Evolutionary conservation across 2,113 vertebrate species (phyloP).

Genomic region (Neodontobutis hainanensis): DNA sequence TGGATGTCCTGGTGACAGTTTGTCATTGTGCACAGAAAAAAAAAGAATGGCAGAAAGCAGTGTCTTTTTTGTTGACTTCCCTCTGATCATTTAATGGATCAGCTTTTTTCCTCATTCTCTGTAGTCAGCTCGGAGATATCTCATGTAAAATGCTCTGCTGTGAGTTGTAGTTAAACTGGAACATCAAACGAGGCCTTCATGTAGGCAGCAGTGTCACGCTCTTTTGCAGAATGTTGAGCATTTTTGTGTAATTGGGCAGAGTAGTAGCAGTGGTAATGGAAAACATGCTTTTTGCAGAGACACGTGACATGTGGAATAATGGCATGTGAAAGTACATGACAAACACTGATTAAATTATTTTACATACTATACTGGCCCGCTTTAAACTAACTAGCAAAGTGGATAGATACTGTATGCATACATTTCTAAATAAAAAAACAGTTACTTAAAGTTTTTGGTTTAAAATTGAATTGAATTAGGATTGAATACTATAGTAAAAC

Average conservation of each 20-base stretch:
- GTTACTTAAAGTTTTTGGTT: too few relatives aligned
- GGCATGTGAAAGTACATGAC: slow-evolving; percentile 2
- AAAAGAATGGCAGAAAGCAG: background rate
- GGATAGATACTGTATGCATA: too few relatives aligned
- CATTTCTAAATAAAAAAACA: too few relatives aligned
- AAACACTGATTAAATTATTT: background rate
- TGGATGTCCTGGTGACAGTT: background rate
- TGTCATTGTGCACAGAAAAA: background rate
- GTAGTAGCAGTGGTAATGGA: background rate
- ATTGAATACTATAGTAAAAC: too few relatives aligned
- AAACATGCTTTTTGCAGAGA: background rate
- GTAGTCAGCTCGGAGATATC: slow-evolving; percentile 12
- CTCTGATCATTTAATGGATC: slow-evolving; percentile 17
- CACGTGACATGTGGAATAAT: background rate
- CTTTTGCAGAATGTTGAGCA: slow-evolving; percentile 10
- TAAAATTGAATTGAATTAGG: too few relatives aligned
- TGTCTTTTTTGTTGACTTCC: slow-evolving; percentile 6
- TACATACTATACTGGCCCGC: background rate
- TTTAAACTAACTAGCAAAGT: background rate
- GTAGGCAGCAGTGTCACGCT: slow-evolving; percentile 10
- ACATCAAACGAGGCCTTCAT: slow-evolving; percentile 35
- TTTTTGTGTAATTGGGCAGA: slow-evolving; percentile 13
- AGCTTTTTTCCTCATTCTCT: background rate
- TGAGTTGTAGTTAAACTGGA: slow-evolving; percentile 24
- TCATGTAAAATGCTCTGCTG: slow-evolving; percentile 17